Evolutionary conservation across 2,888 invertebrate genomes (phyloP).

Genomic region (Labia minor): DNA sequence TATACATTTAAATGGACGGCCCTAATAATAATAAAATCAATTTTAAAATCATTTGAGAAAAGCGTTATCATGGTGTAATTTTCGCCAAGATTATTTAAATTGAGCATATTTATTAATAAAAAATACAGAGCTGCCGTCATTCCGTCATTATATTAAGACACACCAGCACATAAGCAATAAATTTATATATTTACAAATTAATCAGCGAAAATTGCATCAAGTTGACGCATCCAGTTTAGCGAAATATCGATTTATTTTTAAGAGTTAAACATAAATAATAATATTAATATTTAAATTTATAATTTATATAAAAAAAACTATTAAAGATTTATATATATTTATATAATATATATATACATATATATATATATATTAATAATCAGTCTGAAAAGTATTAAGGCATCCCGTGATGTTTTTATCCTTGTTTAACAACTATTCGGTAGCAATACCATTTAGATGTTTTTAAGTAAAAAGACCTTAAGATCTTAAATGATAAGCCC

Average conservation of each 20-base stretch:
- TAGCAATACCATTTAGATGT: background rate
- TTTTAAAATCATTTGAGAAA: background rate
- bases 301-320: conserved; percentile 19
- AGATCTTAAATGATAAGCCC: background rate
- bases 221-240: background rate
- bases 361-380: conserved; percentile 16
- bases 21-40: background rate
- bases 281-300: background rate
- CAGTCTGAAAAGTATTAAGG: conserved; percentile 27
- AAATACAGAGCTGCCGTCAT: background rate
- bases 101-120: conserved; percentile 5
- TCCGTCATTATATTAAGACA: too few relatives aligned
- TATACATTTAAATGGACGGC: background rate
- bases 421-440: conserved; percentile 17
- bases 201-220: conserved; percentile 7
- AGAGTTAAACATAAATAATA: too few relatives aligned
- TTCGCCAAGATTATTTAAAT: background rate
- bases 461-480: conserved; percentile 22
- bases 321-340: conserved; percentile 15
- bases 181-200: background rate
- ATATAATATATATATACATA: background rate
- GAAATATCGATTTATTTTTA: background rate
- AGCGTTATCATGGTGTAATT: background rate
- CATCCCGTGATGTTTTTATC: conserved; percentile 25
- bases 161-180: background rate